These are phyloP conservation scores for Trematomus bernacchii DNA, from an alignment of 2,797 vertebrate species.

Conservation along the genomic window DNA sequence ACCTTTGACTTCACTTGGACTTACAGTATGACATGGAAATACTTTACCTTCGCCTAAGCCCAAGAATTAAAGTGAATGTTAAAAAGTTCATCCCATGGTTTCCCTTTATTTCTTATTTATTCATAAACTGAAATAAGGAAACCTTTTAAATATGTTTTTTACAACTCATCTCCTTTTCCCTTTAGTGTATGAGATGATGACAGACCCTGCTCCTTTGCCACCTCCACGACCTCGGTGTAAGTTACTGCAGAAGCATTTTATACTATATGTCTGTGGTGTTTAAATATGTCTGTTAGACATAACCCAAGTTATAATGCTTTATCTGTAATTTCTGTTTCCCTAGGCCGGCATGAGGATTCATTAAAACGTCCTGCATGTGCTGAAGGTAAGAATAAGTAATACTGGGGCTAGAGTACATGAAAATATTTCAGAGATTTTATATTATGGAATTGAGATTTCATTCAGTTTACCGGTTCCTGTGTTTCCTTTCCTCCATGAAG, in stretches of 20 bases:
- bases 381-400: constrained; percentile 56
- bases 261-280: not conserved
- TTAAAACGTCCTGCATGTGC: not conserved
- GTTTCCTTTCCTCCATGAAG: constrained; percentile 30
- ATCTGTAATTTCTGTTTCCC: not conserved
- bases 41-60: too few species aligned
- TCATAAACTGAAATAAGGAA: not conserved
- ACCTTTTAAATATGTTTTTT: not conserved
- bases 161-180: not conserved
- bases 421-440: not conserved
- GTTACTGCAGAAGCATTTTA: not conserved
- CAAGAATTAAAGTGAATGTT: too few species aligned
- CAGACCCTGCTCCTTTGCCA: constrained; percentile 41
- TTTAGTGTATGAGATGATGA: constrained; percentile 53
- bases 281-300: not conserved
- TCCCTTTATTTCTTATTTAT: too few species aligned
- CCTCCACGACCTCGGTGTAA: constrained; percentile 48
- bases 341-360: constrained; percentile 17
- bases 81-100: too few species aligned
- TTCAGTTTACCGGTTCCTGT: constrained; percentile 1
- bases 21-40: too few species aligned
- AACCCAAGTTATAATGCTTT: not conserved
- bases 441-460: not conserved
- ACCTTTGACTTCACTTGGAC: too few species aligned
- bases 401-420: not conserved